Evolutionary conservation across 2,888 invertebrate genomes (phyloP).

Genomic region (Drosophila paramelanica): DNA sequence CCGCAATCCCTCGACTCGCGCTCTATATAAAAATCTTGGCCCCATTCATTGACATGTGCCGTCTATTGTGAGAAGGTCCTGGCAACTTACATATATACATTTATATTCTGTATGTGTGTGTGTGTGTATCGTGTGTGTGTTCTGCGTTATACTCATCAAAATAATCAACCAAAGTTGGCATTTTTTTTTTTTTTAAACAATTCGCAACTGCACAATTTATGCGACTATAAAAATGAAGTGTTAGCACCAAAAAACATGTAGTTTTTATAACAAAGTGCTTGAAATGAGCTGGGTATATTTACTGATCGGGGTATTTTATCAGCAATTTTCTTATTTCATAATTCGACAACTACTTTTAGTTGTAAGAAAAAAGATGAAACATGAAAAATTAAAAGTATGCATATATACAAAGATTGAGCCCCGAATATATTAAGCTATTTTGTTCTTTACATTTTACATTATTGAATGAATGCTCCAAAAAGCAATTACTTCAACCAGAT

Average conservation of each 20-base stretch:
- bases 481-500: no score
- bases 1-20: conserved; percentile 26
- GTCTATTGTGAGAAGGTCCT: conserved; percentile 41
- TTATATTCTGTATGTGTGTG: conserved; percentile 7
- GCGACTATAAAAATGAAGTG: conserved; percentile 69
- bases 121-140: conserved; percentile 49
- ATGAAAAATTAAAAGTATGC: no score
- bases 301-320: neutral
- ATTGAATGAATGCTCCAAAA: no score
- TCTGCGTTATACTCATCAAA: conserved; percentile 67
- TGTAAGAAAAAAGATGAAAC: no score
- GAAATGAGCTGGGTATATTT: conserved; percentile 6
- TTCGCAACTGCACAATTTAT: conserved; percentile 67
- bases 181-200: conserved; percentile 53
- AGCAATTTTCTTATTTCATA: neutral
- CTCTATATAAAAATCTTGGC: conserved; percentile 47
- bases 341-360: neutral
- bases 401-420: no score
- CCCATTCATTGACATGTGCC: conserved; percentile 74
- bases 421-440: no score
- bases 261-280: conserved; percentile 23
- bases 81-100: neutral
- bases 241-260: conserved; percentile 48
- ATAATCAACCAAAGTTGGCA: conserved; percentile 74
- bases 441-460: no score